Conservation (phyloP, 2,888 invertebrate species). For the Synergus japonicus region DNA sequence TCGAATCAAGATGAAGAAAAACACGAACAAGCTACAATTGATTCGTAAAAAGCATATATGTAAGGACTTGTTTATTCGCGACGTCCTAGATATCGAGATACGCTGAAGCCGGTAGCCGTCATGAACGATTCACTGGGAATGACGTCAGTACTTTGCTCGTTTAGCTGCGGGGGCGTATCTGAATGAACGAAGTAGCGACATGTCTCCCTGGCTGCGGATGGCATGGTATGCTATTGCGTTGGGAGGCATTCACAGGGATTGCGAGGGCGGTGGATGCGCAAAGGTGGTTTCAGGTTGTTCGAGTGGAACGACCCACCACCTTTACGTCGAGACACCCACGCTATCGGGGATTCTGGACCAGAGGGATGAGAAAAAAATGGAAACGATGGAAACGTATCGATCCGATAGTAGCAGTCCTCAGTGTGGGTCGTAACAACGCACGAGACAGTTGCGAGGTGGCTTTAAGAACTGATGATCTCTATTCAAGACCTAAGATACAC, state of each 20-base stretch:
- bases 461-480: neutral
- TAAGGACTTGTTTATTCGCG: conserved; percentile 6
- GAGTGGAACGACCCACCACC: conserved; percentile 38
- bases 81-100: conserved; percentile 34
- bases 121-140: conserved; percentile 27
- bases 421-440: neutral
- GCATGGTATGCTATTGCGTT: neutral
- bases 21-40: too few relatives aligned
- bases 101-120: neutral
- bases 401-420: neutral
- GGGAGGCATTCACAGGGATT: neutral
- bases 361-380: neutral
- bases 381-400: conserved; percentile 2
- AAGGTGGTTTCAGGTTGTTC: conserved; percentile 30
- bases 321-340: neutral
- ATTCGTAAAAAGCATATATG: too few relatives aligned
- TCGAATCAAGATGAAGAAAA: too few relatives aligned
- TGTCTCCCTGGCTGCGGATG: conserved; percentile 10
- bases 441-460: neutral
- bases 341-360: conserved; percentile 2
- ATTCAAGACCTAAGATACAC: neutral
- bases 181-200: conserved; percentile 33
- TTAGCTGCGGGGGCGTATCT: conserved; percentile 30
- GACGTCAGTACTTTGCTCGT: conserved; percentile 31
- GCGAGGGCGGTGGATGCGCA: conserved; percentile 32